These are phyloP conservation scores for Drosophila seguyi DNA, from an alignment of 1,140 invertebrate species.

Conservation along the genomic window DNA sequence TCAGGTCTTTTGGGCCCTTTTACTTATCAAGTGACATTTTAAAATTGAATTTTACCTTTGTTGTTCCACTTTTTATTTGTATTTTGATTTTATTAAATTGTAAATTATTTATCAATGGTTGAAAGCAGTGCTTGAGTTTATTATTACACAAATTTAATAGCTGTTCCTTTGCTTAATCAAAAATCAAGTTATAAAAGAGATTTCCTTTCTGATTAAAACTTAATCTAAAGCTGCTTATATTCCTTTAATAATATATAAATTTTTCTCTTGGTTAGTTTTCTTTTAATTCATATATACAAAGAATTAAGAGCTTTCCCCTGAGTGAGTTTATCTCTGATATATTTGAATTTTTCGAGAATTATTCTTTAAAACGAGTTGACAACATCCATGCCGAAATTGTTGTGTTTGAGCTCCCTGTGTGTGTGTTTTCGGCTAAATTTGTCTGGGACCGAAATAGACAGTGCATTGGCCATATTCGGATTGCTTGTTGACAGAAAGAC, in stretches of 20 bases:
- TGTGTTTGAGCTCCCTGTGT: conserved; percentile 17
- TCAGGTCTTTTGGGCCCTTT: background rate
- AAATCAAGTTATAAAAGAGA: background rate
- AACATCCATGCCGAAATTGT: background rate
- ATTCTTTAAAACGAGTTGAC: background rate
- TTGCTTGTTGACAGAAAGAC: conserved; percentile 44
- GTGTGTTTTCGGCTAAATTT: conserved; percentile 17
- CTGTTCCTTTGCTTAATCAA: background rate
- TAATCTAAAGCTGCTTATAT: background rate
- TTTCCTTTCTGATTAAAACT: background rate
- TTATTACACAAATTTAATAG: background rate
- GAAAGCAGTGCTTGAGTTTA: too few species aligned
- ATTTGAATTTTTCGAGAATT: too few species aligned
- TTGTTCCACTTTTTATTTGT: background rate
- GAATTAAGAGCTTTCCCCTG: background rate
- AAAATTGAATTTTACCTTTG: conserved; percentile 1
- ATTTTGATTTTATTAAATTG: background rate
- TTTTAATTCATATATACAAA: background rate
- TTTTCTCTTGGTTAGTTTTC: background rate
- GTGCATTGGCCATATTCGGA: conserved; percentile 34
- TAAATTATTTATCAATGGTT: background rate
- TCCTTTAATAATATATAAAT: background rate
- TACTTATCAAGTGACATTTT: background rate
- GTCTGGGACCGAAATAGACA: conserved; percentile 25
- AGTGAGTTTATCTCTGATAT: background rate